Conservation (phyloP, 1,140 invertebrate genomes). For the Listronotus oregonensis region DNA sequence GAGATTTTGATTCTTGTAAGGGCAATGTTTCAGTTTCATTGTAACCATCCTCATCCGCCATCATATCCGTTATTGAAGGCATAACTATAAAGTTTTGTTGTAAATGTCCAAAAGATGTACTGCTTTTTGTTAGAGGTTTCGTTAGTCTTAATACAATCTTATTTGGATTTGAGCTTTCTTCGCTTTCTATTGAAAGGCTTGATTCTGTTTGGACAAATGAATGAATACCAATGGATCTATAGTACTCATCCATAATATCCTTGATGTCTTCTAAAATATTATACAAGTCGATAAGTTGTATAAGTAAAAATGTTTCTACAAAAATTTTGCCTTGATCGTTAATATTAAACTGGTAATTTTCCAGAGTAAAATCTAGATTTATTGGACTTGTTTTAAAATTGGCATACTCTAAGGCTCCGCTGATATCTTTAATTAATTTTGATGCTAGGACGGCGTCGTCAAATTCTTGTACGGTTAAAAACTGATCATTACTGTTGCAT, state of each 20-base stretch:
- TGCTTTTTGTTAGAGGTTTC: not conserved
- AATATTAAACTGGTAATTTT: constrained; percentile 17
- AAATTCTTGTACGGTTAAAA: constrained; percentile 7
- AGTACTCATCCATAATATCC: constrained; percentile 17
- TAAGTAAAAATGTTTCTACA: constrained; percentile 31
- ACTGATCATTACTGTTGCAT: constrained; percentile 4
- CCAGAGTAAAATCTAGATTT: constrained; percentile 17
- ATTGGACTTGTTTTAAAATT: constrained; percentile 6
- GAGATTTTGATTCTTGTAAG: constrained; percentile 10
- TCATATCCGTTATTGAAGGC: constrained; percentile 6
- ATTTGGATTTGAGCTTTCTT: constrained; percentile 5
- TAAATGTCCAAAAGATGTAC: constrained; percentile 5
- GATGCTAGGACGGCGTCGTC: not conserved
- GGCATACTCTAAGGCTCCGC: not conserved
- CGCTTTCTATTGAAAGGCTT: not conserved
- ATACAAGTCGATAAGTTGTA: constrained; percentile 34
- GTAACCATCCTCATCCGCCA: too few relatives aligned
- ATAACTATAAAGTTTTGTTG: constrained; percentile 19
- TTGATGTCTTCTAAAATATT: constrained; percentile 34
- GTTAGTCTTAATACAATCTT: constrained; percentile 19
- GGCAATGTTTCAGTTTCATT: not conserved
- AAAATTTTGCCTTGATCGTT: constrained; percentile 27
- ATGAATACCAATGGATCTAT: constrained; percentile 16
- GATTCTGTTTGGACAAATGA: constrained; percentile 32
- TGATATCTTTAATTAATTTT: constrained; percentile 2